A percentile compares a stretch with the other conserved stretches of the same genome.
These are phyloP conservation scores for Gobionotothen gibberifrons DNA, from an alignment of 2,797 vertebrate species.

Conservation along the genomic window DNA sequence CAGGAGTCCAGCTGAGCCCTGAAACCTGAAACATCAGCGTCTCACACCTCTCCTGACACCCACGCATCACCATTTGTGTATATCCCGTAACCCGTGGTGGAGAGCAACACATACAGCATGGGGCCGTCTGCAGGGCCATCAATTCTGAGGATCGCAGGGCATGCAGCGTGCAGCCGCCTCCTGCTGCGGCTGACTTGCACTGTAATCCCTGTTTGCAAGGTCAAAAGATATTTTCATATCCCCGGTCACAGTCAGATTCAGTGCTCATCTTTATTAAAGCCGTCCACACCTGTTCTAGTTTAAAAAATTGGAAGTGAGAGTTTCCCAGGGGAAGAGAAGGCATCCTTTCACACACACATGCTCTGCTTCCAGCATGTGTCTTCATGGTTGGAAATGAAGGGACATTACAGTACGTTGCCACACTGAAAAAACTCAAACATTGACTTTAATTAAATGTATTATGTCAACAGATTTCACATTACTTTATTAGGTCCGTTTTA, in stretches of 20 bases:
- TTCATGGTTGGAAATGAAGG: too few species aligned
- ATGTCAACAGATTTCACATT: too few species aligned
- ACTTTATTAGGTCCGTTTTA: too few species aligned
- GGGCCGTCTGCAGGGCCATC: slow-evolving; percentile 44
- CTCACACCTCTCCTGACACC: slow-evolving; percentile 60
- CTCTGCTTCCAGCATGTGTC: not conserved
- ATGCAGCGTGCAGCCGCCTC: slow-evolving; percentile 47
- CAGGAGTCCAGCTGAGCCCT: slow-evolving; percentile 59
- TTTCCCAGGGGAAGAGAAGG: slow-evolving; percentile 34
- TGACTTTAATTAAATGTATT: too few species aligned
- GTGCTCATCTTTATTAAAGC: slow-evolving; percentile 66
- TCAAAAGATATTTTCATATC: slow-evolving; percentile 75
- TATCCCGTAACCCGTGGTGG: slow-evolving; percentile 49
- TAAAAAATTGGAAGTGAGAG: slow-evolving; percentile 51
- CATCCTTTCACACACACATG: slow-evolving; percentile 26
- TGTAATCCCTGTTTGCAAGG: slow-evolving; percentile 75
- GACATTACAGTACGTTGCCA: too few species aligned
- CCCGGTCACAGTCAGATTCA: slow-evolving; percentile 56
- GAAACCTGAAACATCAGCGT: slow-evolving; percentile 63
- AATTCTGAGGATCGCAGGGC: slow-evolving; percentile 44
- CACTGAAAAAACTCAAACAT: too few species aligned
- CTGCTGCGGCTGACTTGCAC: slow-evolving; percentile 63
- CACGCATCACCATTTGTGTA: slow-evolving; percentile 60
- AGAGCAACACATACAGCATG: slow-evolving; percentile 41
- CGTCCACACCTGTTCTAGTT: slow-evolving; percentile 73